These are phyloP conservation scores for Tetraneura akinire DNA, from an alignment of 1,140 invertebrate genomes.

Conservation along the genomic window DNA sequence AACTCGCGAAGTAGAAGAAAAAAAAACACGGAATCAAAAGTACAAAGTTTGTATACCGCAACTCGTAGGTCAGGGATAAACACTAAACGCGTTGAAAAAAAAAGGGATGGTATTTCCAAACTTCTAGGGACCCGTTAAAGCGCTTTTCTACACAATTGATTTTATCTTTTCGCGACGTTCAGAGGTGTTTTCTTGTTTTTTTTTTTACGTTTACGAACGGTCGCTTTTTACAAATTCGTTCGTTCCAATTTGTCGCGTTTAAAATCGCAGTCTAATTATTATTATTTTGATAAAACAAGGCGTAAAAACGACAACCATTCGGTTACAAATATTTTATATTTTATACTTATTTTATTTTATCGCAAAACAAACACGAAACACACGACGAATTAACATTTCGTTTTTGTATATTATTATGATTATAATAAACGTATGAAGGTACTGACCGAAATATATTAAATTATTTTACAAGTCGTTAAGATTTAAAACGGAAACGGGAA, in stretches of 20 bases:
- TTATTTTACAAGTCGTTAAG: not conserved
- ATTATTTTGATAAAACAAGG: not conserved
- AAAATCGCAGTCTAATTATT: slow-evolving; percentile 18
- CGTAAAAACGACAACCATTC: not conserved
- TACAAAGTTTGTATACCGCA: not conserved
- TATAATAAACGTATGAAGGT: too few relatives aligned
- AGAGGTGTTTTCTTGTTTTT: not conserved
- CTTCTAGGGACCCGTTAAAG: slow-evolving; percentile 11
- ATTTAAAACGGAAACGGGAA: not conserved
- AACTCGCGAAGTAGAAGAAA: not conserved
- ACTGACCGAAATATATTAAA: not conserved
- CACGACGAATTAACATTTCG: not conserved
- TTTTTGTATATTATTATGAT: too few relatives aligned
- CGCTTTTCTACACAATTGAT: slow-evolving; percentile 16
- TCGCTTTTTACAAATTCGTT: not conserved
- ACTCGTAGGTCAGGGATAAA: slow-evolving; percentile 47
- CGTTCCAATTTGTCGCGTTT: not conserved
- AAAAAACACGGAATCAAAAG: not conserved
- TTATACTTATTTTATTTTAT: too few relatives aligned
- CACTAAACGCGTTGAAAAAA: slow-evolving; percentile 9
- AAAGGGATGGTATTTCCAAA: slow-evolving; percentile 11
- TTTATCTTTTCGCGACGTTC: slow-evolving; percentile 3
- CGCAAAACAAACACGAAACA: not conserved
- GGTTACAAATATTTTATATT: not conserved
- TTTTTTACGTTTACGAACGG: not conserved